Conservation (phyloP, 1,140 invertebrate genomes). For the Cherax destructor region DNA sequence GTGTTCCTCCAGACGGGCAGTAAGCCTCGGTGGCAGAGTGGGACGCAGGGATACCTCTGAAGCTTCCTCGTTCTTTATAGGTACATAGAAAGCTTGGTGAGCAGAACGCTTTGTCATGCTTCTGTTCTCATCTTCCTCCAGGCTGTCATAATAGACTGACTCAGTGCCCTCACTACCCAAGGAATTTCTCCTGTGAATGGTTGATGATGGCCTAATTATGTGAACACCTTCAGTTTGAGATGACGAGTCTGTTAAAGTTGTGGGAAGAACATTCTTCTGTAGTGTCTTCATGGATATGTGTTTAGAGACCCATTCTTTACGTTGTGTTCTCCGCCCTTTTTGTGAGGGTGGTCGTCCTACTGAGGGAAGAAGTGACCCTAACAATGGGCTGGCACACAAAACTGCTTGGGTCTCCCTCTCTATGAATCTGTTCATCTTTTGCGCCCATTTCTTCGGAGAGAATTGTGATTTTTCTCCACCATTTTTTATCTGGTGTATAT, state of each 20-base stretch:
- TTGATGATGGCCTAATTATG: not conserved
- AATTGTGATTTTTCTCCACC: not conserved
- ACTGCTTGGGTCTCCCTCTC: slow-evolving; percentile 64
- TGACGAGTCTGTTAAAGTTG: slow-evolving; percentile 38
- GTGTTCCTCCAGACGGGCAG: slow-evolving; percentile 39
- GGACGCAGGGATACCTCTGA: not conserved
- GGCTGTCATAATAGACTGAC: slow-evolving; percentile 66
- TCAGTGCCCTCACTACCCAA: slow-evolving; percentile 29
- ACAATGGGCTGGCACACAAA: slow-evolving; percentile 47
- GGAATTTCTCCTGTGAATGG: slow-evolving; percentile 9
- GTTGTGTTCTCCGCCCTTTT: slow-evolving; percentile 35
- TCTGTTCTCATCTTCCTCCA: slow-evolving; percentile 65
- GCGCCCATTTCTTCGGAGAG: slow-evolving; percentile 42
- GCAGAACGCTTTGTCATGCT: not conserved
- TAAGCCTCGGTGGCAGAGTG: slow-evolving; percentile 36
- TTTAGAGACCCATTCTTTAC: slow-evolving; percentile 68
- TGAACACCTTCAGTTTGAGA: slow-evolving; percentile 53
- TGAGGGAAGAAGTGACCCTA: slow-evolving; percentile 15
- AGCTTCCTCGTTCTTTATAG: slow-evolving; percentile 29
- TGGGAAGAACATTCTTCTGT: slow-evolving; percentile 52
- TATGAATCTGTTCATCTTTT: slow-evolving; percentile 56
- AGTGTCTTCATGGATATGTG: slow-evolving; percentile 57
- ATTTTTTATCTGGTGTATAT: not conserved
- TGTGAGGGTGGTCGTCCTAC: not conserved
- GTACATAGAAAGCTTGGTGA: slow-evolving; percentile 55